Conservation (phyloP, 2,797 vertebrate genomes). For the Hemibagrus guttatus region DNA sequence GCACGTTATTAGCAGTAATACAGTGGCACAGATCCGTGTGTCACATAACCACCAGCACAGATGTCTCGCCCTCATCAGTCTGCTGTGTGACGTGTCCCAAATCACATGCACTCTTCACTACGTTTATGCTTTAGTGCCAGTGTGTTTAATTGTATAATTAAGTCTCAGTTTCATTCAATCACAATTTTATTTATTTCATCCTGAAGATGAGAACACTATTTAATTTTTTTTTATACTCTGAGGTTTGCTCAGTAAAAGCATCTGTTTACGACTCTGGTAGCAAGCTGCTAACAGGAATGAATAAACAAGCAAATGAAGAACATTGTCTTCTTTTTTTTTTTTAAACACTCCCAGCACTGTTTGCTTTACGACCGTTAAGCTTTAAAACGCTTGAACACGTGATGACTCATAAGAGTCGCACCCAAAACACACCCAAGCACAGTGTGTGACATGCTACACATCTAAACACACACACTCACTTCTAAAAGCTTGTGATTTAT, state of each 20-base stretch:
- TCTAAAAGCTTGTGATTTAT: background rate
- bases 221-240: background rate
- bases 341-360: background rate
- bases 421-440: background rate
- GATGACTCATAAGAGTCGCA: background rate
- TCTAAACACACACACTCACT: background rate
- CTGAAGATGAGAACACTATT: background rate
- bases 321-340: constrained; percentile 27
- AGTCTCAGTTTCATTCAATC: background rate
- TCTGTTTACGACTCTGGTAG: constrained; percentile 13
- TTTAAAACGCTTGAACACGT: background rate
- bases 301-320: background rate
- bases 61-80: background rate
- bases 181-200: background rate
- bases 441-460: background rate
- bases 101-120: background rate
- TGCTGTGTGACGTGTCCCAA: background rate
- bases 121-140: background rate
- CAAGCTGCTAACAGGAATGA: constrained; percentile 2
- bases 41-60: background rate
- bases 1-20: background rate
- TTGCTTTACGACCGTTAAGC: background rate
- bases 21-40: background rate
- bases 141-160: background rate
- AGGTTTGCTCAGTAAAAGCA: background rate